Evolutionary conservation across 2,888 invertebrate genomes (phyloP).

Genomic region (Diaprepes abbreviatus): DNA sequence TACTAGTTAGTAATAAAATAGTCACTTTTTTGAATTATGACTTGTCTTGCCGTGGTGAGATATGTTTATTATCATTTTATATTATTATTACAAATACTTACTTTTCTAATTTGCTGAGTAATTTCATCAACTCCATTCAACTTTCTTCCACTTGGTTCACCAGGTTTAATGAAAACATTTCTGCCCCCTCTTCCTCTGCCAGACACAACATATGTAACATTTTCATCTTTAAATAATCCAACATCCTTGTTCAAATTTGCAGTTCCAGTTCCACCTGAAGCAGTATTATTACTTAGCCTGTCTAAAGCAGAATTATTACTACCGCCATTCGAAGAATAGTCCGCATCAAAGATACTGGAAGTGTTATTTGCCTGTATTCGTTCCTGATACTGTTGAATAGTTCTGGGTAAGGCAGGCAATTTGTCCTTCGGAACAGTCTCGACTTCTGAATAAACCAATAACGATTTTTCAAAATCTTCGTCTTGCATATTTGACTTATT

Average conservation of each 20-base stretch:
- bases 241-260: neutral
- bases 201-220: slow-evolving; percentile 25
- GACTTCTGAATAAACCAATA: slow-evolving; percentile 42
- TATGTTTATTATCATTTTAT: no score
- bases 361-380: slow-evolving; percentile 31
- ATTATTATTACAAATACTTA: no score
- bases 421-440: slow-evolving; percentile 3
- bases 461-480: slow-evolving; percentile 37
- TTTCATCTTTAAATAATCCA: neutral
- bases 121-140: slow-evolving; percentile 13
- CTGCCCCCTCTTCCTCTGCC: slow-evolving; percentile 48
- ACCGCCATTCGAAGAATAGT: neutral
- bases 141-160: neutral
- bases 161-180: slow-evolving; percentile 29
- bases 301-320: neutral
- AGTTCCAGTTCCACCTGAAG: no score
- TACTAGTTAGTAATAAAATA: no score
- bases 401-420: slow-evolving; percentile 18
- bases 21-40: no score
- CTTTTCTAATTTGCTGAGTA: slow-evolving; percentile 25
- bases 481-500: slow-evolving; percentile 15
- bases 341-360: slow-evolving; percentile 38
- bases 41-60: no score
- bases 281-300: no score
- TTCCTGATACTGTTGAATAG: slow-evolving; percentile 37